phyloP scores from a whole-genome alignment of 2,888 invertebrate species.

The Ormia ochracea region DNA sequence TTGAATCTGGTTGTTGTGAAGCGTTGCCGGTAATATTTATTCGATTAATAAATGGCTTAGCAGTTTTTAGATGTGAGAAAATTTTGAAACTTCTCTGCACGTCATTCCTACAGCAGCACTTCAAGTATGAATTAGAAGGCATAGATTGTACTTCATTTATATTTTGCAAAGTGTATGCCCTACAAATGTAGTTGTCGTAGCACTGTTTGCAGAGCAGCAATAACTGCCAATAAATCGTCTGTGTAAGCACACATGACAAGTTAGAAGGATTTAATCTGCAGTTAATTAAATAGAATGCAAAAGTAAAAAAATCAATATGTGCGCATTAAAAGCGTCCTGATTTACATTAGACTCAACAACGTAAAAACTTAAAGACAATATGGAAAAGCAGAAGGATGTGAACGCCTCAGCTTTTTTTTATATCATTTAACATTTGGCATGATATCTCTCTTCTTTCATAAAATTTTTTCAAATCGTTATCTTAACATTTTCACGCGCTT shows the following conservation, averaged over 20 bases:
- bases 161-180: slow-evolving; percentile 15
- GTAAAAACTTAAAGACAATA: not conserved
- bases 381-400: not conserved
- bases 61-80: no score
- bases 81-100: no score
- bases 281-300: slow-evolving; percentile 50
- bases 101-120: no score
- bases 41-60: no score
- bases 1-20: no score
- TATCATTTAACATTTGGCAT: no score
- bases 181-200: not conserved
- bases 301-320: slow-evolving; percentile 21
- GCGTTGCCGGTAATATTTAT: no score
- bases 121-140: no score
- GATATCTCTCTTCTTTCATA: no score
- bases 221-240: slow-evolving; percentile 27
- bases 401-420: no score
- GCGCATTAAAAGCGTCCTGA: not conserved
- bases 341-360: not conserved
- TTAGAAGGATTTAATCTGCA: slow-evolving; percentile 11
- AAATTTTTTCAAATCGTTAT: no score
- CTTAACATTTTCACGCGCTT: no score
- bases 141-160: not conserved
- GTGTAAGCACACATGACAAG: not conserved
- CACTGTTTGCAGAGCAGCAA: slow-evolving; percentile 3